Percentiles rank a stretch among this genome's conserved stretches.
phyloP scores from a whole-genome alignment of 2,113 vertebrate genomes.

The Actenoides lindsayi region DNA sequence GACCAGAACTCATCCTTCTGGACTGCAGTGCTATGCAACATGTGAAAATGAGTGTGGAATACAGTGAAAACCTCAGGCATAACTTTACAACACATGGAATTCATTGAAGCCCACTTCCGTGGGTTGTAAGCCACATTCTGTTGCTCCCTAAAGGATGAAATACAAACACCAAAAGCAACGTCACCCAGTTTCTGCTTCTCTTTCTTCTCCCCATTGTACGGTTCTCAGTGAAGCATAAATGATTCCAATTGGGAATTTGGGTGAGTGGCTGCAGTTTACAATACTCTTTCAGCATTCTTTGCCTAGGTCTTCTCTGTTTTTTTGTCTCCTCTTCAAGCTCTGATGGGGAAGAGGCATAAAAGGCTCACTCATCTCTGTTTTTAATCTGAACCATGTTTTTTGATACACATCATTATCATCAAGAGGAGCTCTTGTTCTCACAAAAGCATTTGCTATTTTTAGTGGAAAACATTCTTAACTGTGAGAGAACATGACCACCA shows the following conservation, averaged over 20 bases:
- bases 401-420: background rate
- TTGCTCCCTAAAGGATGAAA: background rate
- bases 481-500: background rate
- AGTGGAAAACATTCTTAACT: background rate
- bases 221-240: background rate
- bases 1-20: conserved; percentile 16
- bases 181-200: background rate
- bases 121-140: background rate
- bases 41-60: background rate
- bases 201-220: background rate
- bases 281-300: background rate
- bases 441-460: background rate
- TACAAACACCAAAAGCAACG: background rate
- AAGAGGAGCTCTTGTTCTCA: background rate
- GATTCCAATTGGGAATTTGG: background rate
- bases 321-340: background rate
- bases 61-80: background rate
- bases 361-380: background rate
- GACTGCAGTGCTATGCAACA: background rate
- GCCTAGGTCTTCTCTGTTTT: background rate
- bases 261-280: background rate
- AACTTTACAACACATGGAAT: background rate
- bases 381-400: background rate
- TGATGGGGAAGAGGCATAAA: background rate
- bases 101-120: background rate